Base-by-base conservation (phyloP, 1,140 invertebrate species). In the Drosophila nebulosa region DNA sequence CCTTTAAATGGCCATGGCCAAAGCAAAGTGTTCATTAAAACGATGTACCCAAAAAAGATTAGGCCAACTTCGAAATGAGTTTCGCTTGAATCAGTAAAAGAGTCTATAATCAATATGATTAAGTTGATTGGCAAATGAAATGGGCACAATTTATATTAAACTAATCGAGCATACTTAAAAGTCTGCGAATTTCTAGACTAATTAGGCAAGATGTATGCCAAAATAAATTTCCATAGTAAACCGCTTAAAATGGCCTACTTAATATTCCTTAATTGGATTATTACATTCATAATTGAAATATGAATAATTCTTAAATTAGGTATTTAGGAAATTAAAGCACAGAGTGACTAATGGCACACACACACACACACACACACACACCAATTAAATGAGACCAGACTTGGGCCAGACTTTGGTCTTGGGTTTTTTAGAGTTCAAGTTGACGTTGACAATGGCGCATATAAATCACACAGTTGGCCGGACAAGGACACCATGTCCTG, bases 301-400 rank as follows among this genome's bases (percentile, higher is more conserved):
- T 39, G 5, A 46, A 46, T 5, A 21, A 46, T 21, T 10, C 39
- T 46, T 46, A n/a, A 14, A 21, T 42, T 60, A n/a, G n/a, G 14
- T 16, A 7, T 59, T 22, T 6, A 18, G 32, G 16, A 55, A 24
- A 26, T 35, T 63, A 21, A 27, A 7, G 22, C 27, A 52, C 18
- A 21, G 52, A 36, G 61, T 77, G 64, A 67, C 65, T 69, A 70
- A 68, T 70, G 73, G 73, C 50, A 65, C 27, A 56, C 63, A 74
- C 55, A 56, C 60, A 71, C 56, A 30, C 27, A 30, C 59, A 52
- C 63, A 35, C 7, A 35, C 32, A 35, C 58, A 56, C 60, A 74
- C 52, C 78, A 85, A 85, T 86, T 86, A 86, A 81, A 64, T 63
- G 63, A 52, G 63, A 56, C 69, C 80, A 86, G 81, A 86, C 83